Base-by-base conservation (phyloP, 2,888 invertebrate species). In the Netelia inedita region DNA sequence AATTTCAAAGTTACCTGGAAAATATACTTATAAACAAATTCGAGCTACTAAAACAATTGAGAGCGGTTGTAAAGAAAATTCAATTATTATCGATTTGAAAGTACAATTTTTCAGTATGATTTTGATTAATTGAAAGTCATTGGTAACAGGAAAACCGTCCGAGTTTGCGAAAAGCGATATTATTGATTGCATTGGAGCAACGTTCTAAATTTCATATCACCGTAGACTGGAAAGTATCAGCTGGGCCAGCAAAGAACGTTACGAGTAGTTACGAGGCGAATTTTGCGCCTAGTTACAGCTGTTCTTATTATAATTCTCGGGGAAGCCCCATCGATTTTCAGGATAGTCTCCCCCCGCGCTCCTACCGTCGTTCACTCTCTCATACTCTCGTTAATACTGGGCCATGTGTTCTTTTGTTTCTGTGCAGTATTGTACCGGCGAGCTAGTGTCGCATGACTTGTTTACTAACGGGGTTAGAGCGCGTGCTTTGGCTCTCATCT, bases 281-380 rank as follows among this genome's bases (percentile, higher is more conserved):
- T 65, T 71, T 41, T 35, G 71, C 69, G 61, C 21, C 75, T 46
- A 71, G 69, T 76, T 71, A 66, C 63, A 72, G 72, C 72, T 72
- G 72, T 76, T 82, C 76, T 46, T 76, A 82, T 82, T 76, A 76
- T 72, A 63, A 72, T 82, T 71, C 75, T 76, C 55, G 41, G 46
- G 71, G 79, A 79, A 69, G 81, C 57, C 65, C 65, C 82, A 76
- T 82, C 76, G 82, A 82, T 82, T 82, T 82, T 65, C 82, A 72
- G 72, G 76, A 76, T 35, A 35, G 3, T 35, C 35, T 35, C 3
- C 35, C 35, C 6, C 28, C 28, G 28, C 5, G 28, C 28, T 72
- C 76, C 46, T 28, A 5, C 19, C 50, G 9, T 57, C n/a, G n/a
- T 9, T n/a, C 19, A 16, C 19, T 57, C n/a, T 19, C n/a, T 57